A percentile compares a stretch with the other conserved stretches of the same genome.
phyloP scores from a whole-genome alignment of 2,888 invertebrate genomes.

The Chalcis sispes region DNA sequence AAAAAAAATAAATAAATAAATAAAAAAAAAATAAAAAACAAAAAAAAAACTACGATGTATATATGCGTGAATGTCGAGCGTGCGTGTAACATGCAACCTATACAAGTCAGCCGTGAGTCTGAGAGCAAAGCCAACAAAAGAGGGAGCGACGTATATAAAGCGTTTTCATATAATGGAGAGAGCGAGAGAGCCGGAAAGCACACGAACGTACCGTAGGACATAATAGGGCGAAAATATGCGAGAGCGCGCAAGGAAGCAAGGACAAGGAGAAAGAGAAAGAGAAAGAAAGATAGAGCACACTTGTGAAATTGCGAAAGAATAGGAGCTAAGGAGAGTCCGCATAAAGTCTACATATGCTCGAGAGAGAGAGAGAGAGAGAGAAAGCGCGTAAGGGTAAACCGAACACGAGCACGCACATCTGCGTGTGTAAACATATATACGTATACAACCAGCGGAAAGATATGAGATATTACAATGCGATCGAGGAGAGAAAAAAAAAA shows the following conservation, averaged over 20 bases:
- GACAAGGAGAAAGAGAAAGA: constrained; percentile 12
- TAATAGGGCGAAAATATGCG: constrained; percentile 35
- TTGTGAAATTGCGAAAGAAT: constrained; percentile 38
- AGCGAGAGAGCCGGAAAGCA: not conserved
- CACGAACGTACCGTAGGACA: not conserved
- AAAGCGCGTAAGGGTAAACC: not conserved
- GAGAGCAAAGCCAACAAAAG: too few species aligned
- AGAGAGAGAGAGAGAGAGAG: not conserved
- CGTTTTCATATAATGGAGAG: not conserved
- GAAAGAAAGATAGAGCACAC: constrained; percentile 22
- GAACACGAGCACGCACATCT: not conserved
- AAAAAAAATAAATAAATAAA: too few species aligned
- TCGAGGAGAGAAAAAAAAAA: not conserved
- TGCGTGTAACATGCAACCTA: too few species aligned
- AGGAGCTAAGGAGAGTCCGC: constrained; percentile 26
- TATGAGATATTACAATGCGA: not conserved
- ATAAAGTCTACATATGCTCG: not conserved
- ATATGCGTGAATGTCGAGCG: too few species aligned
- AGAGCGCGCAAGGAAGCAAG: not conserved
- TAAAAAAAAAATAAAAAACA: too few species aligned
- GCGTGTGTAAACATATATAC: too few species aligned
- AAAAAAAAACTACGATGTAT: too few species aligned
- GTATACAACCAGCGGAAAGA: too few species aligned
- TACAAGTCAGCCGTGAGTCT: too few species aligned
- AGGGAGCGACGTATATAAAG: constrained; percentile 3